Base-by-base conservation (phyloP, 2,113 vertebrate genomes). In the Alces alces region DNA sequence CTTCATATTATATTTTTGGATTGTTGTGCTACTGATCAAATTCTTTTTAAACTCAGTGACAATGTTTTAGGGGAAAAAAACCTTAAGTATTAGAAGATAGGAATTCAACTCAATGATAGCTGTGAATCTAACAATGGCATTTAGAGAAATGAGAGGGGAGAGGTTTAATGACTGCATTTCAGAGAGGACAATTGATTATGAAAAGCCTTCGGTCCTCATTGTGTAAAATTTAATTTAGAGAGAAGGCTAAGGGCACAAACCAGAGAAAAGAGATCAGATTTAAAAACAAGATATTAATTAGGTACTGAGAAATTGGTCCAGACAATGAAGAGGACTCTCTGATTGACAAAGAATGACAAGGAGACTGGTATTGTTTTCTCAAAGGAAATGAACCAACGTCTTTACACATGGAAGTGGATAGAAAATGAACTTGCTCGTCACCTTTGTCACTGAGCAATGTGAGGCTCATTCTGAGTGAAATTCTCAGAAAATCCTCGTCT, bases 271-370 rank as follows among this genome's bases (percentile, higher is more conserved):
- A 97, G 95, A 98, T 95, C 94, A 97, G 86, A 97, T 98, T 95
- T 97, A 39, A 96, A 98, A 98, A 98, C 94, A 98, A 97, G 97
- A 96, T 97, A 96, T 98, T 97, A 98, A 98, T 98, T 98, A 97
- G 96, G 91, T 64, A 39, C 93, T 86, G 91, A 94, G 86, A 96
- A 97, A 91, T 94, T 84, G 93, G 80, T 95, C 93, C 93, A 76
- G 88, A 97, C 70, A 97, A 94, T 95, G 80, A 70, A 95, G 85
- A 96, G 66, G 57, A 61, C 94, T 83, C n/a, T 66, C 5, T n/a
- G 57, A 36, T 33, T 84, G 43, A 95, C 50, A 96, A 86, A 93
- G 66, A 91, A 86, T 86, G 89, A 95, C 97, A 94, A 91, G 87
- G 82, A 91, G 86, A 57, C 15, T 1, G 7, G 54, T 52, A 66